Base-by-base conservation (phyloP, 1,140 invertebrate species). In the Pomacea maculata region DNA sequence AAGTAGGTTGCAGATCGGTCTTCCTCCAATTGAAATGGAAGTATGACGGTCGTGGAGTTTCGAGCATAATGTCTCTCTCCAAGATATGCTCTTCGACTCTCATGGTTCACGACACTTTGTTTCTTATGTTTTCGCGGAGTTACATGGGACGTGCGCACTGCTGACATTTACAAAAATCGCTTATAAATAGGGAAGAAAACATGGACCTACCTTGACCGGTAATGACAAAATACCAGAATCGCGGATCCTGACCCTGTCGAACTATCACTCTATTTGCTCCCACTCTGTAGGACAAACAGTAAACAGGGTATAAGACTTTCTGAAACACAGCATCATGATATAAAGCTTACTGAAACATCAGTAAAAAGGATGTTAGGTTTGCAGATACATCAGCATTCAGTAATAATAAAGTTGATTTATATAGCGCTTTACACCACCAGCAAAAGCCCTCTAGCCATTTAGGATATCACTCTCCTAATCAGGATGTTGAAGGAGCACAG, bases 141-240 rank as follows among this genome's bases (percentile, higher is more conserved):
- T 45, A 45, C 34, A 45, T 6, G 6, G 34, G 34, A 45, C 34
- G 3, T 45, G 34, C 6, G 34, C 34, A 2, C 34, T 45, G 34
- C 34, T 45, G 34, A 45, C 6, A 6, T 45, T 45, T 45, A 45
- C 34, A 45, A 45, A 45, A 45, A 45, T 45, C 34, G 34, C 34
- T 45, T 45, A 0, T 45, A 45, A 45, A 4, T 45, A 45, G 34
- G 34, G 6, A 45, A 45, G 6, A 45, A 45, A 45, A 45, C 34
- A 45, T 65, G 64, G 34, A 74, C 72, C 11, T 19, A 76, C 75
- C 75, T 54, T 78, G 75, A 19, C 75, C 75, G 17, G 63, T 52
- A 15, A 78, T 45, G 64, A 67, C 63, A n/a, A 78, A 78, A 61
- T 67, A 78, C 75, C 75, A 78, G 75, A n/a, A 45, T 2, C 67